Conservation (phyloP, 2,113 vertebrate species). For the Beaufortia kweichowensis region DNA sequence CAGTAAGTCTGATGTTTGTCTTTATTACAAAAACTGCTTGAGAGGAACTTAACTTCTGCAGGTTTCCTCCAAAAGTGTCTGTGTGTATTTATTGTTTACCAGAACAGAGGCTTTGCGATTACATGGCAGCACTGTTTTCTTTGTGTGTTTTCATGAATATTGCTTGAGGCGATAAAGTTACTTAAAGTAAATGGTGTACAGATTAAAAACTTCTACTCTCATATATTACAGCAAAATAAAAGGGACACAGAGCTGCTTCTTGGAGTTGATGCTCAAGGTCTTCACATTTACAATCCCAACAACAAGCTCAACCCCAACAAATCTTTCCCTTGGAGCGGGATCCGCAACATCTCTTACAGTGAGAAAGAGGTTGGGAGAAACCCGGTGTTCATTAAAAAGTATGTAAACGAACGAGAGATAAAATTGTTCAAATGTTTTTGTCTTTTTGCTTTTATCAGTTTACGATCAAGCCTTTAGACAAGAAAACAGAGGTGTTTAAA, state of each 20-base stretch:
- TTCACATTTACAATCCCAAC: conserved; percentile 87
- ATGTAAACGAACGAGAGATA: not conserved
- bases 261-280: conserved; percentile 87
- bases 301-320: conserved; percentile 87
- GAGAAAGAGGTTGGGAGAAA: conserved; percentile 81
- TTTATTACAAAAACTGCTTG: not conserved
- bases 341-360: conserved; percentile 88
- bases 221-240: conserved; percentile 82
- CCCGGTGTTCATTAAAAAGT: no score
- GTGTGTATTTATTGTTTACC: not conserved
- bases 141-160: not conserved
- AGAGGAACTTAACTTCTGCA: conserved; percentile 8
- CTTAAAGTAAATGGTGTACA: not conserved
- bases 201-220: not conserved
- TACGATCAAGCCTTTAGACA: conserved; percentile 89
- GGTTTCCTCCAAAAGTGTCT: not conserved
- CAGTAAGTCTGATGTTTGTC: conserved; percentile 74
- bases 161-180: not conserved
- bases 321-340: conserved; percentile 88
- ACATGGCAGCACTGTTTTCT: not conserved
- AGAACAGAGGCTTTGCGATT: not conserved
- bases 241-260: conserved; percentile 84
- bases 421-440: not conserved
- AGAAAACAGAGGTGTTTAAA: conserved; percentile 91
- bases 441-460: conserved; percentile 69